Percentiles rank a stretch among this genome's conserved stretches.
phyloP scores from a whole-genome alignment of 1,140 invertebrate species.

The Oryctes rhinoceros region DNA sequence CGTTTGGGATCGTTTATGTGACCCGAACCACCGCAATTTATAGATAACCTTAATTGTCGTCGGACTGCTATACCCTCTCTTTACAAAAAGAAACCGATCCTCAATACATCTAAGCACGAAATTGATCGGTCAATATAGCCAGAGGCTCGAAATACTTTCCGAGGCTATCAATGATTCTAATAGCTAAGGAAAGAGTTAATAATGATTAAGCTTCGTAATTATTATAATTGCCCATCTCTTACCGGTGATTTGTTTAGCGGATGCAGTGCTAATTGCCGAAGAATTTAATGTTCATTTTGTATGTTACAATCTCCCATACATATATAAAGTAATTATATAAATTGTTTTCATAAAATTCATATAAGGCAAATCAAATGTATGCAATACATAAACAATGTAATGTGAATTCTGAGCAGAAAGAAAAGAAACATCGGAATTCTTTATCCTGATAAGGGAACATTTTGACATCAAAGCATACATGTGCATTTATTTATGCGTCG shows the following conservation, averaged over 20 bases:
- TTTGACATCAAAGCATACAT: background rate
- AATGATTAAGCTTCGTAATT: background rate
- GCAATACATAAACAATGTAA: too few species aligned
- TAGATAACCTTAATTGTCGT: conserved; percentile 39
- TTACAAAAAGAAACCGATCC: conserved; percentile 14
- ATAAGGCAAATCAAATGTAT: too few species aligned
- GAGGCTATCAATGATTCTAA: background rate
- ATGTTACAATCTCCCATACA: too few species aligned
- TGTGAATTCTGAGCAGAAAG: too few species aligned
- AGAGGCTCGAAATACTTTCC: background rate
- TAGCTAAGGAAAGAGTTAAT: background rate
- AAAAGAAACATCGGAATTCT: background rate
- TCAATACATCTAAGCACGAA: conserved; percentile 10
- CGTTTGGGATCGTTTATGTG: conserved; percentile 11
- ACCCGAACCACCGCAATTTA: conserved; percentile 27
- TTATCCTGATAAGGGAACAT: background rate
- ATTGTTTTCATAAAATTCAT: too few species aligned
- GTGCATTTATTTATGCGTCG: conserved; percentile 10
- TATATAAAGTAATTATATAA: too few species aligned
- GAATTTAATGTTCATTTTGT: too few species aligned
- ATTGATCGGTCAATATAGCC: conserved; percentile 17
- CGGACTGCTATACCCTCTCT: background rate
- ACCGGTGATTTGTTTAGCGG: background rate
- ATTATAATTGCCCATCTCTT: background rate
- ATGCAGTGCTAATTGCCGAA: too few species aligned